Percentiles rank a stretch among this genome's conserved stretches.
These are phyloP conservation scores for Parascotia fuliginaria DNA, from an alignment of 2,888 invertebrate genomes.

Conservation along the genomic window DNA sequence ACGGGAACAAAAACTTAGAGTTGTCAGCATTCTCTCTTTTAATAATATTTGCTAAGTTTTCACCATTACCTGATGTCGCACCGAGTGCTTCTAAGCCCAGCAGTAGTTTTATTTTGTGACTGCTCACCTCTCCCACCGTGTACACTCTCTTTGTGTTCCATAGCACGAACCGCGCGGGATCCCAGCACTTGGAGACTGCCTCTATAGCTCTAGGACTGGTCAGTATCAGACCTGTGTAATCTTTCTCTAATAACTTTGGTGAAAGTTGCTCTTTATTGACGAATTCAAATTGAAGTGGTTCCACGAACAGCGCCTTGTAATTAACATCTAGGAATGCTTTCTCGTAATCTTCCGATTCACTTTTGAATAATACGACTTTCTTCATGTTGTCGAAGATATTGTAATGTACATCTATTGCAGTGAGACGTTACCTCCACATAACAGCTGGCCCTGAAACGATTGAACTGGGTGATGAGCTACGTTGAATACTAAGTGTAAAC, in stretches of 20 bases:
- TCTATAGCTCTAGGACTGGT: slow-evolving; percentile 75
- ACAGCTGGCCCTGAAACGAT: slow-evolving; percentile 58
- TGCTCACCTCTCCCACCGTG: slow-evolving; percentile 69
- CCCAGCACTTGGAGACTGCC: slow-evolving; percentile 71
- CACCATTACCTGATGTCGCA: slow-evolving; percentile 64
- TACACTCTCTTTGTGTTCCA: slow-evolving; percentile 70
- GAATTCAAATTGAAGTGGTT: slow-evolving; percentile 70
- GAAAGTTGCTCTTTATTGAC: slow-evolving; percentile 53
- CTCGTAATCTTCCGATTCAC: slow-evolving; percentile 72
- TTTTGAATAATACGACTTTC: slow-evolving; percentile 74
- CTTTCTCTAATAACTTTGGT: slow-evolving; percentile 50
- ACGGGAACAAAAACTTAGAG: slow-evolving; percentile 72
- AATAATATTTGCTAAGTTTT: slow-evolving; percentile 67
- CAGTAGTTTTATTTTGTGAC: slow-evolving; percentile 57
- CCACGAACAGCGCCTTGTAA: slow-evolving; percentile 69
- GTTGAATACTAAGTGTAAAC: slow-evolving; percentile 20
- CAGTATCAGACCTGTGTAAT: slow-evolving; percentile 66
- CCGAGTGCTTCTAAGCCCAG: slow-evolving; percentile 71
- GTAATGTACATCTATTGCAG: slow-evolving; percentile 9
- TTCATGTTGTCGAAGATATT: slow-evolving; percentile 56
- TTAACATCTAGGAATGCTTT: slow-evolving; percentile 61
- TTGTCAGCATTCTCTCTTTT: slow-evolving; percentile 54
- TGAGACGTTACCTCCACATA: slow-evolving; percentile 33
- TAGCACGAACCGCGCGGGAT: slow-evolving; percentile 63
- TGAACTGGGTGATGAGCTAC: not conserved